Evolutionary conservation across 35 echinoderm and acorn worm genomes (phyloP), one percentile per base, ranked within the genome.

Genomic region (Eucidaris tribuloides): DNA sequence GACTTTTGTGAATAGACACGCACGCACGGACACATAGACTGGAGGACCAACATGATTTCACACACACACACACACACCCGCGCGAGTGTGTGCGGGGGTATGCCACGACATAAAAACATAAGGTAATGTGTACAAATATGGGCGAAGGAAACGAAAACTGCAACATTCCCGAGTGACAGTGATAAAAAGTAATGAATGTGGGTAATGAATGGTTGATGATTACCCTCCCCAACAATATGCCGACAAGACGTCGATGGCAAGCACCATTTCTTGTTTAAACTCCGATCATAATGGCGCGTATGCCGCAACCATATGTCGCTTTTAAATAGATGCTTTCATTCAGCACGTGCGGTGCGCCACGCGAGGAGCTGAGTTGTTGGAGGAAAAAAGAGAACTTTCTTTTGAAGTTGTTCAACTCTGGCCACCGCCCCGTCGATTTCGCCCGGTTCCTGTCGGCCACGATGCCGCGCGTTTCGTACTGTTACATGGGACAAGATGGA

Each of bases 91-190:
- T 74, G 20, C 37, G 37, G 68, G 68, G 68, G 68, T 74, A 74
- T 74, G 68, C 41, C 38, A 74, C 41, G 3, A 24, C 24, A 9
- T 28, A 11, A 64, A 11, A 64, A 11, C 20, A 64, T 42, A 44
- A 74, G 44, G 48, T 64, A 17, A 64, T 64, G 30, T 64, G 24
- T 34, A 64, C 25, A 33, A 33, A 64, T 64, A 74, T 22, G 38
- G 9, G 41, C 9, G 44, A 22, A 44, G 37, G 41, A 74, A 74
- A n/a, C 17, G 68, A n/a, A 74, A 43, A 74, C 38, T 74, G 22
- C 6, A n/a, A 40, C 68, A 74, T 74, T 74, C 68, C 68, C 68
- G 68, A 41, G 68, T 74, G 68, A 74, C 68, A 74, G 68, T 74
- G 68, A 74, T 74, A 74, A 74, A 74, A 74, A 74, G 68, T 74